Base-by-base conservation (phyloP, 1,140 invertebrate genomes). In the Bombus terrestris region DNA sequence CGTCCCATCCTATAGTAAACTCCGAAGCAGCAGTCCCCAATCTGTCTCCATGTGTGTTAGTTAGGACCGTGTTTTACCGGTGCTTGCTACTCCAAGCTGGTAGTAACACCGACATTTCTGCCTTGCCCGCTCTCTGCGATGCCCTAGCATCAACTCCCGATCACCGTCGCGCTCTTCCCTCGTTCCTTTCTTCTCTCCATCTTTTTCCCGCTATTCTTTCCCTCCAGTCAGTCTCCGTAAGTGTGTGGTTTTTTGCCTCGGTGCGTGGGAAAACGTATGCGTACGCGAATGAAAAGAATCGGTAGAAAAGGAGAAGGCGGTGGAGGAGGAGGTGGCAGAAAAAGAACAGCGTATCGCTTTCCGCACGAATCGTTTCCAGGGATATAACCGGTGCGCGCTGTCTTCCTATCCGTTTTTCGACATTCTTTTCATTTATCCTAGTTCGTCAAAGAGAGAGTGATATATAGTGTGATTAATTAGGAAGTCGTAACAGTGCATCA, bases 1-100 rank as follows among this genome's bases (percentile, higher is more conserved):
- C 91, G 87, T 91, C 89, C 92, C 91, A 92, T 93, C 92, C 93
- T 94, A 94, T 94, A 94, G 93, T 92, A 92, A 92, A 87, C 87
- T 91, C 91, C 91, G 83, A 89, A 90, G 88, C 86, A 89, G 89
- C 86, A 92, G 91, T 93, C 88, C 89, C 89, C 90, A 86, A 91
- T 90, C 89, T 91, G 85, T 94, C 92, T 90, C 87, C 92, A 92
- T 93, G 92, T 92, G 93, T 93, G 91, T 94, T 93, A 94, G 94
- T 94, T 93, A 94, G 93, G 86, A 93, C 88, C 92, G 91, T 90
- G 89, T 92, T 92, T 89, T 85, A 93, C 92, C 93, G 92, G 93
- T 93, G 93, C 91, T 92, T 92, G 86, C 86, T 90, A 75, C 84
- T 88, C 83, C 89, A 90, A 87, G 89, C 90, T 91, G 92, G 90